Conservation (phyloP, 30 jellyfish, hydroid and myxozoan genomes). For the Pseudorhiza aurosa region DNA sequence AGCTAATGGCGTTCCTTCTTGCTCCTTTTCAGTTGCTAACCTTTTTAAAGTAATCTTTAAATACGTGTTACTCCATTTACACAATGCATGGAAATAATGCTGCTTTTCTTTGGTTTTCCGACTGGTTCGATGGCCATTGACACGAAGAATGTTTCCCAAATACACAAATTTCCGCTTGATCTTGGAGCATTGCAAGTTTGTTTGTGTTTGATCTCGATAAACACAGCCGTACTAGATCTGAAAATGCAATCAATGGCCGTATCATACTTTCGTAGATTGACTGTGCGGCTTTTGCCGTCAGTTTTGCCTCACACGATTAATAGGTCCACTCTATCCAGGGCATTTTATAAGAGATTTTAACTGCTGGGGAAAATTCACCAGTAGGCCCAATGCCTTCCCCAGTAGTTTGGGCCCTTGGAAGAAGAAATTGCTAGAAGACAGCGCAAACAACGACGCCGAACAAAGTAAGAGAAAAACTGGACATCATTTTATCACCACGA, state of each 20-base stretch:
- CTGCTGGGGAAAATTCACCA: too few species aligned
- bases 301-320: constrained; percentile 10
- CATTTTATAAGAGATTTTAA: too few species aligned
- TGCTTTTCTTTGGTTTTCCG: constrained; percentile 21
- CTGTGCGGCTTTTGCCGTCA: constrained; percentile 4
- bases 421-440: too few species aligned
- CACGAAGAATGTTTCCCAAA: background rate
- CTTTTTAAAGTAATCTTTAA: constrained; percentile 7
- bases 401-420: too few species aligned
- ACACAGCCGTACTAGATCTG: constrained; percentile 3
- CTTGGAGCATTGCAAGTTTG: constrained; percentile 6
- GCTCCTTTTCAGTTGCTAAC: background rate
- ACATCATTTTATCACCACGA: too few species aligned
- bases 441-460: too few species aligned
- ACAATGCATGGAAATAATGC: background rate
- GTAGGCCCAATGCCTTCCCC: too few species aligned
- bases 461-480: too few species aligned
- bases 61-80: constrained; percentile 10
- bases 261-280: constrained; percentile 15
- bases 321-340: constrained; percentile 17
- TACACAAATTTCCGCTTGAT: constrained; percentile 18
- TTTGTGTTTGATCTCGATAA: background rate
- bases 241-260: constrained; percentile 12
- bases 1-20: too few species aligned
- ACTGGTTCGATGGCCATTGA: background rate